These are phyloP conservation scores for Nephila pilipes DNA, from an alignment of 1,140 invertebrate species.

Conservation along the genomic window DNA sequence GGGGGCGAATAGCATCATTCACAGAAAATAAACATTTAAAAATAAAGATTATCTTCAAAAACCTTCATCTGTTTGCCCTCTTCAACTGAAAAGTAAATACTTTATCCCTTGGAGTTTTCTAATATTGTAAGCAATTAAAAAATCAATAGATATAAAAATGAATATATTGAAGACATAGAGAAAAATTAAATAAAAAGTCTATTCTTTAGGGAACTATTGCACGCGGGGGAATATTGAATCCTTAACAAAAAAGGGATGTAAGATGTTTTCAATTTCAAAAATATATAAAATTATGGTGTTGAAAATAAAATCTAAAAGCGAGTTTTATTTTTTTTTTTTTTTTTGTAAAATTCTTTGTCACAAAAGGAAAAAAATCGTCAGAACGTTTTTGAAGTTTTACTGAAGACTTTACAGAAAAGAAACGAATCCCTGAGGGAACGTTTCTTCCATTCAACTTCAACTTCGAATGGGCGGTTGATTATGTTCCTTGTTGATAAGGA, in stretches of 20 bases:
- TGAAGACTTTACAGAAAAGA: background rate
- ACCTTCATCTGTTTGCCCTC: no score
- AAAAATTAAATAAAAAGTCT: no score
- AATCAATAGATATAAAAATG: no score
- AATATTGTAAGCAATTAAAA: no score
- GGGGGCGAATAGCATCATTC: no score
- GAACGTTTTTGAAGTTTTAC: background rate
- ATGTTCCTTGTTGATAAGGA: conserved; percentile 23
- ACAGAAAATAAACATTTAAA: no score
- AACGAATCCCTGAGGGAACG: background rate
- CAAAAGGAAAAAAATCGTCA: background rate
- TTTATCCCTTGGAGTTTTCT: no score
- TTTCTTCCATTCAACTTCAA: background rate
- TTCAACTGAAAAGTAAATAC: no score
- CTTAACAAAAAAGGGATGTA: background rate
- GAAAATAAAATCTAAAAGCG: background rate
- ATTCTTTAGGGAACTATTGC: no score
- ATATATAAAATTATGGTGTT: background rate
- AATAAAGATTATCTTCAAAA: no score
- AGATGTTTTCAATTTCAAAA: background rate
- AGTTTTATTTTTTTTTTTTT: background rate
- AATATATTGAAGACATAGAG: no score
- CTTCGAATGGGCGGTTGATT: background rate
- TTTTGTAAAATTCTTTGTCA: background rate
- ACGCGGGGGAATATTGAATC: no score